Evolutionary conservation across 35 echinoderm and acorn worm genomes (phyloP).

Genomic region (Holothuria glaberrima): DNA sequence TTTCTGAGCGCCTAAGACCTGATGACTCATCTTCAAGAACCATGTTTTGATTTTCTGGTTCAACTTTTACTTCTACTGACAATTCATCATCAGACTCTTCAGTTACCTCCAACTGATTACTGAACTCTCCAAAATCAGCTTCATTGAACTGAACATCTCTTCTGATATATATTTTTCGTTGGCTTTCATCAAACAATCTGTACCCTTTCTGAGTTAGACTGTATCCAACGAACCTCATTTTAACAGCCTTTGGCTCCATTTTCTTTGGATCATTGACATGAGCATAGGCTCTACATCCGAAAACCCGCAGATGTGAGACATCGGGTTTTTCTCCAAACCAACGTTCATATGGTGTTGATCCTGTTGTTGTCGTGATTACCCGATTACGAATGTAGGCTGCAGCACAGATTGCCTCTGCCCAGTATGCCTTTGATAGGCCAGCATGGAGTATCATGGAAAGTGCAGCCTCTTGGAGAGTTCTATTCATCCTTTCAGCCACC

Average conservation of each 20-base stretch:
- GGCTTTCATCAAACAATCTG: too few species aligned
- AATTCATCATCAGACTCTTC: constrained; percentile 10
- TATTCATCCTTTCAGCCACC: neutral
- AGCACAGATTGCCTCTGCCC: neutral
- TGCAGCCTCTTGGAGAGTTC: neutral
- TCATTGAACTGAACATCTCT: too few species aligned
- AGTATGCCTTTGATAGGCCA: neutral
- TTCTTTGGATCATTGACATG: too few species aligned
- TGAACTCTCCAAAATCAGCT: too few species aligned
- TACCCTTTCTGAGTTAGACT: too few species aligned
- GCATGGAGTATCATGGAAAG: neutral
- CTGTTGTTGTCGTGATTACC: neutral
- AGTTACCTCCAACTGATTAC: too few species aligned
- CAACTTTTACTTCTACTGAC: neutral
- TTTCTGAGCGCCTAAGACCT: neutral
- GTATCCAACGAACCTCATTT: too few species aligned
- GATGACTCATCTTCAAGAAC: constrained; percentile 5
- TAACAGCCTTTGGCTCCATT: too few species aligned
- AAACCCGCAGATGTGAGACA: too few species aligned
- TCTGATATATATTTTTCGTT: too few species aligned
- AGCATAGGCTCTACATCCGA: too few species aligned
- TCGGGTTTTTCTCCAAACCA: too few species aligned
- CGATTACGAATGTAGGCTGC: neutral
- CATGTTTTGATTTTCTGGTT: neutral
- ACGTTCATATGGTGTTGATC: neutral